Percentiles rank a stretch among this genome's conserved stretches.
Conservation (phyloP, 2,797 vertebrate species). For the Hipposideros larvatus region DNA sequence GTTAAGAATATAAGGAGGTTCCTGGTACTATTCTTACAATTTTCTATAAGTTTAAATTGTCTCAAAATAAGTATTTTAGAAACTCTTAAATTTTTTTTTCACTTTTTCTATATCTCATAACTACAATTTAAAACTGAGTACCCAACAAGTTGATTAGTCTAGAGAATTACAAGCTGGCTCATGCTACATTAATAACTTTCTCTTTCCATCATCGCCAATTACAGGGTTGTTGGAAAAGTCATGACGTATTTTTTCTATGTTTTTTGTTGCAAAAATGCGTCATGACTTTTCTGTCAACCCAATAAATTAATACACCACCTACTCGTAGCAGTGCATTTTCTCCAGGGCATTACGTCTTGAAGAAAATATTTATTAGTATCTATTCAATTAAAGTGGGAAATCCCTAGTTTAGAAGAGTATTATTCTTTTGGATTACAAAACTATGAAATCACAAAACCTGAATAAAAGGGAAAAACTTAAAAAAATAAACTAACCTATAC, state of each 20-base stretch:
- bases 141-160: neutral
- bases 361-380: slow-evolving; percentile 22
- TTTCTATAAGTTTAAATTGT: neutral
- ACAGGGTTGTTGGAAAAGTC: too few relatives aligned
- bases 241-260: too few relatives aligned
- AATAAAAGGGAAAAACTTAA: neutral
- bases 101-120: neutral
- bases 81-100: neutral
- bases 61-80: slow-evolving; percentile 33
- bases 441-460: slow-evolving; percentile 40
- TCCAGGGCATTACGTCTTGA: slow-evolving; percentile 2
- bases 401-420: slow-evolving; percentile 11
- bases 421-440: slow-evolving; percentile 54
- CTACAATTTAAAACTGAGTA: slow-evolving; percentile 42
- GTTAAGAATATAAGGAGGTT: slow-evolving; percentile 36
- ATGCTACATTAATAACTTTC: neutral
- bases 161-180: neutral
- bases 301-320: neutral
- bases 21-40: neutral
- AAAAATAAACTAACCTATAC: slow-evolving; percentile 13
- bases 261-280: too few relatives aligned
- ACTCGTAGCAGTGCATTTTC: slow-evolving; percentile 25
- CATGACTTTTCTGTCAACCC: too few relatives aligned
- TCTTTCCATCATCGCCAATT: neutral
- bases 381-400: slow-evolving; percentile 45